A percentile compares a stretch with the other conserved stretches of the same genome.
These are phyloP conservation scores for Leptopilina drosophilae DNA, from an alignment of 2,888 invertebrate genomes.

Conservation along the genomic window DNA sequence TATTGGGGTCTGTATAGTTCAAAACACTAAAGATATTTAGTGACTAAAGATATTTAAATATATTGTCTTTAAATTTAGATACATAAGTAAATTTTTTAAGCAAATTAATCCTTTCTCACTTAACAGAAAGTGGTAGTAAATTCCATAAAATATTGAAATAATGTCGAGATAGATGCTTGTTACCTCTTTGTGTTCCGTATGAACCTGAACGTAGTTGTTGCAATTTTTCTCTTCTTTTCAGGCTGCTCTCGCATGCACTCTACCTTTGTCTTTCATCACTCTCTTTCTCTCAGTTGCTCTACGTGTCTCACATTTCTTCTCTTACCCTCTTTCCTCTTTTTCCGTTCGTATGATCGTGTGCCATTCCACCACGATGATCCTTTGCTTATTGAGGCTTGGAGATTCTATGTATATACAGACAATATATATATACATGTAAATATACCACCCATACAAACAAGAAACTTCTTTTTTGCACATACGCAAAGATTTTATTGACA, in stretches of 20 bases:
- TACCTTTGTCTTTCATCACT: conserved; percentile 47
- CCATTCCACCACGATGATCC: conserved; percentile 71
- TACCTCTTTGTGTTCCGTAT: conserved; percentile 55
- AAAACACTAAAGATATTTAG: too few relatives aligned
- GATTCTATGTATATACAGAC: conserved; percentile 43
- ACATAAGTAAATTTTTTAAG: background rate
- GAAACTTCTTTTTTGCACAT: conserved; percentile 51
- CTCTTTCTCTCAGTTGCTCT: conserved; percentile 39
- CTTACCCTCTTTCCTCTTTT: conserved; percentile 56
- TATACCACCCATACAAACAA: conserved; percentile 48
- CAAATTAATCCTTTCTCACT: background rate
- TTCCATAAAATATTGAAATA: conserved; percentile 58
- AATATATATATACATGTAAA: background rate
- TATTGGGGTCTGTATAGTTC: too few relatives aligned
- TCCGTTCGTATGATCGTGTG: conserved; percentile 68
- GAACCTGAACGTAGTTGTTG: background rate
- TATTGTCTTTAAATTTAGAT: too few relatives aligned
- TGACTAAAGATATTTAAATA: too few relatives aligned
- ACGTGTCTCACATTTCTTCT: conserved; percentile 40
- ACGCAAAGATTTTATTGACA: conserved; percentile 36
- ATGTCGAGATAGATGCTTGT: conserved; percentile 60
- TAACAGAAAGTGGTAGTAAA: conserved; percentile 44
- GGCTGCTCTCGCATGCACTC: conserved; percentile 24
- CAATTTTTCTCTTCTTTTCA: conserved; percentile 49
- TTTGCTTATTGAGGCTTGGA: conserved; percentile 63